Percentiles rank a stretch among this genome's conserved stretches.
These are phyloP conservation scores for Sigmodon hispidus DNA, from an alignment of 2,113 vertebrate species.

Conservation along the genomic window DNA sequence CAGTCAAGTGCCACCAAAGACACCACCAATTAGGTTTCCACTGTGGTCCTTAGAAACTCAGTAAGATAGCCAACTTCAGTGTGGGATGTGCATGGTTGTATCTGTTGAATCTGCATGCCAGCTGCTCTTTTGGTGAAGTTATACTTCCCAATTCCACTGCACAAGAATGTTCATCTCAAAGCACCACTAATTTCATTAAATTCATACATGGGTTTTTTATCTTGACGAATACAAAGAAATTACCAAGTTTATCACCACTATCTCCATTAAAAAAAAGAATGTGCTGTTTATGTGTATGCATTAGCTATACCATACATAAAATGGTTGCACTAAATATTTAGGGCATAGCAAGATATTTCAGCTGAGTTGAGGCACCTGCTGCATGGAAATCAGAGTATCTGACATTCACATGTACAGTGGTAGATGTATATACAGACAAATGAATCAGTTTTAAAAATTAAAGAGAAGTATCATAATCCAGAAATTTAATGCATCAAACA, in stretches of 20 bases:
- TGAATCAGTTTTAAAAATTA: not conserved
- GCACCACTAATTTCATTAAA: not conserved
- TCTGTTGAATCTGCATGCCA: not conserved
- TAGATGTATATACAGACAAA: not conserved
- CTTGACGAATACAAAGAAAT: not conserved
- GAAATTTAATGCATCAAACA: not conserved
- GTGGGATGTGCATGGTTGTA: fast-evolving
- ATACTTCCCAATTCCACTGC: not conserved
- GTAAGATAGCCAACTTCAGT: not conserved
- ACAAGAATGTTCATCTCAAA: not conserved
- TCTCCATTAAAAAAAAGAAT: slow-evolving; percentile 10
- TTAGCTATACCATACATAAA: not conserved
- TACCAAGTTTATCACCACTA: not conserved
- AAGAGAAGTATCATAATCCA: not conserved
- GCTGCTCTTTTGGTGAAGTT: not conserved
- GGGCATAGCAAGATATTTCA: not conserved
- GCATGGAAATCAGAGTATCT: not conserved
- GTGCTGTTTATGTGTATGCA: not conserved
- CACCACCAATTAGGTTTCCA: not conserved
- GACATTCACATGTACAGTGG: not conserved
- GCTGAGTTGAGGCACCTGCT: no score
- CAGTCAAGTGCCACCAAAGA: not conserved
- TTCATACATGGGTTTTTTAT: not conserved
- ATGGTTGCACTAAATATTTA: not conserved
- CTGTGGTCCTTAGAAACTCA: not conserved